Conservation (phyloP, 2,113 vertebrate species). For the Oplegnathus fasciatus region DNA sequence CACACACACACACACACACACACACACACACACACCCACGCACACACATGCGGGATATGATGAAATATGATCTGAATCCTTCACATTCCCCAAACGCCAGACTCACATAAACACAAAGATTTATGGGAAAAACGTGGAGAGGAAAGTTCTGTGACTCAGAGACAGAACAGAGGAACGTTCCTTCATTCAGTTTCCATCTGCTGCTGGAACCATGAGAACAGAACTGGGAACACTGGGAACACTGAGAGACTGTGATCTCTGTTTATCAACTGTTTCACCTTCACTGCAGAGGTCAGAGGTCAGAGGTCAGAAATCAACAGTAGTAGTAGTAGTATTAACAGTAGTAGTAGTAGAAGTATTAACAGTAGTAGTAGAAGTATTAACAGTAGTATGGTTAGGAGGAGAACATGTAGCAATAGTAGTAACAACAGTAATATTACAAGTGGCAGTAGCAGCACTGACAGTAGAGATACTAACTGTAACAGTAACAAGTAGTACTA, state of each 20-base stretch:
- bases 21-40: conserved; percentile 18
- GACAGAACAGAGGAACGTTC: neutral
- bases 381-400: no score
- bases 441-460: no score
- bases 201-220: neutral
- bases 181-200: neutral
- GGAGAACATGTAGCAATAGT: no score
- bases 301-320: no score
- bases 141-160: conserved; percentile 5
- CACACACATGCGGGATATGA: conserved; percentile 31
- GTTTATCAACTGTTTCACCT: neutral
- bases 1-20: conserved; percentile 20
- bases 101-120: conserved; percentile 54
- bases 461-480: no score
- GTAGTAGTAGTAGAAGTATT: no score
- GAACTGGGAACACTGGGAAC: neutral
- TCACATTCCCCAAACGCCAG: conserved; percentile 55
- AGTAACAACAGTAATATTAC: no score
- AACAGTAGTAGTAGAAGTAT: no score
- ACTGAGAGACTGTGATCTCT: neutral
- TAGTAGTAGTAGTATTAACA: no score
- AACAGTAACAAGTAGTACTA: no score
- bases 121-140: conserved; percentile 44
- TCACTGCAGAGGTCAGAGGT: conserved; percentile 25
- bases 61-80: conserved; percentile 62